Base-by-base conservation (phyloP, 53 echinoderm and acorn worm species). In the Echinometra lucunter region DNA sequence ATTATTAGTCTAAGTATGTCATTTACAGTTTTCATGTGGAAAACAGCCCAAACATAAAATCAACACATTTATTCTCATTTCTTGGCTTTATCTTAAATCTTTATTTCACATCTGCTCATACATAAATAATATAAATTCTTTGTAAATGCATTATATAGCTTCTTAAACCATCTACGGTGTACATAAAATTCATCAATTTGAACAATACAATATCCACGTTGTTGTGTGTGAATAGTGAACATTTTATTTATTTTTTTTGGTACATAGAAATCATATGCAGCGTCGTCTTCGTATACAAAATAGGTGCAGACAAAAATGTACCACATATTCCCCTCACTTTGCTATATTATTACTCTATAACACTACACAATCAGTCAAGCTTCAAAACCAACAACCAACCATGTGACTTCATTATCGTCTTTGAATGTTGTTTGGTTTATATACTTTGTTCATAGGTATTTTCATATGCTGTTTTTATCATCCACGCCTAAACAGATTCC, bases 51-150 rank as follows among this genome's bases (percentile, higher is more conserved):
- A 27, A 53, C 16, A 88, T 34, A 56, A 4, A 89, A 34, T 37
- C 15, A 60, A 89, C 60, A 58, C 60, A 21, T 32, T 30, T 49
- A 53, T 15, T 23, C 88, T 47, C 57, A 60, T 60, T 89, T 58
- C 60, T 47, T 12, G 85, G 85, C 11, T 89, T 34, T 58, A 49
- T 89, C 60, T 57, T 89, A 58, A 58, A 60, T 58, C 60, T 91
- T 91, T 91, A 91, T 91, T 91, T 60, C 69, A 91, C 91, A 91
- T 91, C 45, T 91, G 91, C 91, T 91, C 47, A 66, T 69, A 91
- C 91, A 91, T 91, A 91, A 91, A 91, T 66, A 40, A 91, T 91
- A 91, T 91, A 91, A 91, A 91, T 45, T 70, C 55, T 89, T 23
- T 89, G 89, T 55, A 88, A 88, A 53, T 88, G 56, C 28, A 88